Conservation (phyloP, 2,113 vertebrate species). For the Sapayoa aenigma region DNA sequence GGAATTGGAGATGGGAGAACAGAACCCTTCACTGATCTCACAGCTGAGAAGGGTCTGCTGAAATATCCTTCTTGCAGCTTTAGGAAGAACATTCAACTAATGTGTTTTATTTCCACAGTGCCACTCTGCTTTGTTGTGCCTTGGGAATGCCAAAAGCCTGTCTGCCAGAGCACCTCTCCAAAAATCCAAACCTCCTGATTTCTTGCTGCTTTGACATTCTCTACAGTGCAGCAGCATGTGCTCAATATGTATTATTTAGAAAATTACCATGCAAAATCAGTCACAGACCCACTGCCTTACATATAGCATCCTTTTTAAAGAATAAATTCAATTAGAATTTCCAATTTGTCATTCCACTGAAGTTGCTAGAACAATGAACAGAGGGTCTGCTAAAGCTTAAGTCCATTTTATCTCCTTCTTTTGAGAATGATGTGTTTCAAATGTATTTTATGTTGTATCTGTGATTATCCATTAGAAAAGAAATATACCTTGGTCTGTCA, state of each 20-base stretch:
- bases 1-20: neutral
- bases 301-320: neutral
- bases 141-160: neutral
- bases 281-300: neutral
- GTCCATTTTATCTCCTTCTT: neutral
- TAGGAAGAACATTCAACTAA: neutral
- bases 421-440: neutral
- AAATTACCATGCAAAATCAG: neutral
- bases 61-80: neutral
- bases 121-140: neutral
- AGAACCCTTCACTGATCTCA: neutral
- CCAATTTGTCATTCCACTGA: neutral
- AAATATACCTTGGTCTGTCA: neutral
- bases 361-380: neutral
- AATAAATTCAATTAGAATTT: neutral
- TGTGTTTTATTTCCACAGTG: neutral
- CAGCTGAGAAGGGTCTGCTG: neutral
- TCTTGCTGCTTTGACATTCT: neutral
- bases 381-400: neutral
- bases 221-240: neutral
- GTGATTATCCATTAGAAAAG: neutral
- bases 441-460: neutral
- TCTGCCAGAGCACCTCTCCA: neutral
- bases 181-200: neutral
- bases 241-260: neutral